Conservation (phyloP, 1,140 invertebrate species). For the Gryllus bimaculatus region DNA sequence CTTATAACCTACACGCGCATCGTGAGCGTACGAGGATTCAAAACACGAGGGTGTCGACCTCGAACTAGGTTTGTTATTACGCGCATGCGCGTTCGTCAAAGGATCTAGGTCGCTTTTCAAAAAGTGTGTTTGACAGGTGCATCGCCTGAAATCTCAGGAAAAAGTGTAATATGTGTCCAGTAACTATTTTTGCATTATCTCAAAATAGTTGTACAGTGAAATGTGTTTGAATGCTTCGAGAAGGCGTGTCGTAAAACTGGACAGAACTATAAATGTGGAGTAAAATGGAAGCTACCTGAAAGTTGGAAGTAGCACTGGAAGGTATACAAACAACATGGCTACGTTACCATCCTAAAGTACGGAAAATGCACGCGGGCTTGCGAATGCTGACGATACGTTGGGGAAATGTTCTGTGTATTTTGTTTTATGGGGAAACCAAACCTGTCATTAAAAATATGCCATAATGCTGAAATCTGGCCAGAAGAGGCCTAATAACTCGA, state of each 20-base stretch:
- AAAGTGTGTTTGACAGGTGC: constrained; percentile 21
- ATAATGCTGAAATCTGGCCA: constrained; percentile 32
- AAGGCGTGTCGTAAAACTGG: background rate
- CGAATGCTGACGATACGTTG: constrained; percentile 1
- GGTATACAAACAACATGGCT: constrained; percentile 23
- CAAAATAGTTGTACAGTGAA: background rate
- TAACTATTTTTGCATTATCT: constrained; percentile 7
- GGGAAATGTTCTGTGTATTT: constrained; percentile 6
- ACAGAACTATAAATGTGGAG: background rate
- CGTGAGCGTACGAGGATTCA: background rate
- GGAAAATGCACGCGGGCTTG: constrained; percentile 6
- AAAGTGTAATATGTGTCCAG: background rate
- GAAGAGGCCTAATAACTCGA: constrained; percentile 28
- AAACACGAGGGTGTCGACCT: constrained; percentile 10
- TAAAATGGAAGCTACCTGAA: constrained; percentile 22
- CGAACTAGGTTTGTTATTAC: background rate
- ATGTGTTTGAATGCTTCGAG: too few species aligned
- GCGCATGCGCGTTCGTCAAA: constrained; percentile 19
- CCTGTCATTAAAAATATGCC: constrained; percentile 26
- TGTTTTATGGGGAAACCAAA: constrained; percentile 18
- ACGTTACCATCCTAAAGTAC: constrained; percentile 1
- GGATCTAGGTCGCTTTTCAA: constrained; percentile 20
- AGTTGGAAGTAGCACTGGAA: constrained; percentile 16
- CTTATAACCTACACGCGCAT: too few species aligned
- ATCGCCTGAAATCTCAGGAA: constrained; percentile 9